Evolutionary conservation across 1,140 invertebrate genomes (phyloP).

Genomic region (Macrostomum lignano): DNA sequence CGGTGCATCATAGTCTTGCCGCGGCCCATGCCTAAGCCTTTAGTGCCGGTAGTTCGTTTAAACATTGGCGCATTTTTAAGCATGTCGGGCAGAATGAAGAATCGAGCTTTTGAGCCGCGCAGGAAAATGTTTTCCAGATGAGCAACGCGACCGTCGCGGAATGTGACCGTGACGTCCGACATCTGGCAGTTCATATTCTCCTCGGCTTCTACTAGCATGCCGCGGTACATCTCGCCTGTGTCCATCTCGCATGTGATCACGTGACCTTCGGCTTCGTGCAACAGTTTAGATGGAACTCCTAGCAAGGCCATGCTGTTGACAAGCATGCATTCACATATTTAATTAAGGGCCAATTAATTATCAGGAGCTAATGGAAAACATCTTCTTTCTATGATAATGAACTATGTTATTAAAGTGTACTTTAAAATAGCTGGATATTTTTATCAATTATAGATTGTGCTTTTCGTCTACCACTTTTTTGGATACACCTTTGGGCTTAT

Average conservation of each 20-base stretch:
- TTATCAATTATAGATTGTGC: no score
- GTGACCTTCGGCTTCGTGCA: conserved; percentile 6
- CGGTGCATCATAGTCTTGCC: not conserved
- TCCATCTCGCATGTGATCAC: conserved; percentile 5
- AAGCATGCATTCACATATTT: no score
- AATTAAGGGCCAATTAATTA: no score
- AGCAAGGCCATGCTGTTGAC: no score
- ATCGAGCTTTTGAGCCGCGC: conserved; percentile 83
- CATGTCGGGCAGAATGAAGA: conserved; percentile 97
- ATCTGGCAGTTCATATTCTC: conserved; percentile 95
- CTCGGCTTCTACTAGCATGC: conserved; percentile 90
- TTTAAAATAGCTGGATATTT: no score
- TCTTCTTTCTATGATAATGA: no score
- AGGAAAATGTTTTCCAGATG: conserved; percentile 93
- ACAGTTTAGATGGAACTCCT: conserved; percentile 6
- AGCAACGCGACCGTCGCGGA: conserved; percentile 55
- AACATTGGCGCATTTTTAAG: conserved; percentile 99
- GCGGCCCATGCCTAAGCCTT: conserved; percentile 1
- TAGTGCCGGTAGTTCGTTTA: conserved; percentile 3
- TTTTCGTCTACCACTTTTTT: no score
- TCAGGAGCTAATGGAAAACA: no score
- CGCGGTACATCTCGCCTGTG: conserved; percentile 44
- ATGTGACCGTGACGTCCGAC: conserved; percentile 48
- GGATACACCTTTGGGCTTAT: no score
- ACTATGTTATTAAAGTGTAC: no score